A percentile compares a stretch with the other conserved stretches of the same genome.
These are phyloP conservation scores for Tinea pellionella DNA, from an alignment of 2,888 invertebrate genomes.

Conservation along the genomic window DNA sequence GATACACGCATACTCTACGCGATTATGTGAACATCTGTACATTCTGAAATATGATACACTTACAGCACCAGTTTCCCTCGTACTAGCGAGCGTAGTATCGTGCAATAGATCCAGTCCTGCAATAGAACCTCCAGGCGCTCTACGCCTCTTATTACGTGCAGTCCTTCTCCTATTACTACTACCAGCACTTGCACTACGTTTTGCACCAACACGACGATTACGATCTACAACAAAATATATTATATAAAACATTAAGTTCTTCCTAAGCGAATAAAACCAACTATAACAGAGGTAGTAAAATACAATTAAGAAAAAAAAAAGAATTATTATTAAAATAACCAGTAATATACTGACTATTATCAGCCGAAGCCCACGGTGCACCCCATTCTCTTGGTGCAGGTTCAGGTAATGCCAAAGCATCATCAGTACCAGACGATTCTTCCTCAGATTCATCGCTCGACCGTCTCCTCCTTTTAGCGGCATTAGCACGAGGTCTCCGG, in stretches of 20 bases:
- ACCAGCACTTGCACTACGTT: constrained; percentile 61
- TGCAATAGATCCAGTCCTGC: constrained; percentile 89
- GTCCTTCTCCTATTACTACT: constrained; percentile 38
- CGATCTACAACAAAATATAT: constrained; percentile 30
- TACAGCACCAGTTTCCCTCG: constrained; percentile 76
- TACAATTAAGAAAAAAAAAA: too few species aligned
- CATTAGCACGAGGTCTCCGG: constrained; percentile 35
- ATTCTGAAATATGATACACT: too few species aligned
- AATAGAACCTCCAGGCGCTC: constrained; percentile 73
- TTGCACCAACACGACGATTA: constrained; percentile 48
- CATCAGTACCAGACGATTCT: constrained; percentile 59
- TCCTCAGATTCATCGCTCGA: constrained; percentile 63
- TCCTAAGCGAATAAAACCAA: too few species aligned
- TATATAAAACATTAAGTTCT: too few species aligned
- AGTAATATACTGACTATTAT: neutral
- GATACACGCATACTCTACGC: too few species aligned
- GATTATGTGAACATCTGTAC: too few species aligned
- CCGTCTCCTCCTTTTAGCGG: constrained; percentile 46
- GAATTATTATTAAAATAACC: too few species aligned
- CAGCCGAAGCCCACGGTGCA: constrained; percentile 63
- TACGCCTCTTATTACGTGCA: constrained; percentile 50
- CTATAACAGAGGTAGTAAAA: too few species aligned
- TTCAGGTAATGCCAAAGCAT: constrained; percentile 45
- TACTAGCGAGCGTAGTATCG: constrained; percentile 89
- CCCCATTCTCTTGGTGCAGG: constrained; percentile 65